These are phyloP conservation scores for Pectinophora gossypiella DNA, from an alignment of 1,140 invertebrate genomes.

Conservation along the genomic window DNA sequence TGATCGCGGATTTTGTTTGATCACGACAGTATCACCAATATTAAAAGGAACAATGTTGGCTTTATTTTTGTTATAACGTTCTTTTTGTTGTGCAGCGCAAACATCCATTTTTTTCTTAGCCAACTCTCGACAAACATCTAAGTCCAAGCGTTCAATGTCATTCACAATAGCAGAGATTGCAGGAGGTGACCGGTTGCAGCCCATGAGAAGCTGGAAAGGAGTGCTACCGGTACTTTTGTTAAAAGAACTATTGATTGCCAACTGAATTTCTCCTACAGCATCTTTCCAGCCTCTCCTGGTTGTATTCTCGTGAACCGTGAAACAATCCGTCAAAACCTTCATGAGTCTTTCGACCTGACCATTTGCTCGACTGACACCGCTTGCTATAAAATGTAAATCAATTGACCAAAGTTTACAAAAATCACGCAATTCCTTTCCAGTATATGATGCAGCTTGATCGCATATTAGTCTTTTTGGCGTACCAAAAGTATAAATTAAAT, in stretches of 20 bases:
- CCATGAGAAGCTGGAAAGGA: conserved; percentile 36
- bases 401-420: conserved; percentile 21
- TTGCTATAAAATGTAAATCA: conserved; percentile 20
- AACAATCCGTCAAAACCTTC: conserved; percentile 21
- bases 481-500: not conserved
- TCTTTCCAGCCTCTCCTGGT: conserved; percentile 30
- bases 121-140: not conserved
- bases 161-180: not conserved
- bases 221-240: conserved; percentile 30
- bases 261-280: conserved; percentile 33
- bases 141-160: not conserved
- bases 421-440: conserved; percentile 4
- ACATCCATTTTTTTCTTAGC: not conserved
- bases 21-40: not conserved
- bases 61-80: not conserved
- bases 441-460: not conserved
- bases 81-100: not conserved
- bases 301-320: not conserved
- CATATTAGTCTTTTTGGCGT: not conserved
- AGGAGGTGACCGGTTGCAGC: conserved; percentile 12
- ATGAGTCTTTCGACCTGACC: conserved; percentile 24
- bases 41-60: not conserved
- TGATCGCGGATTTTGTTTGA: not conserved
- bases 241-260: conserved; percentile 40
- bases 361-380: conserved; percentile 16